Evolutionary conservation across 2,113 vertebrate species (phyloP).

Genomic region (Oplegnathus fasciatus): DNA sequence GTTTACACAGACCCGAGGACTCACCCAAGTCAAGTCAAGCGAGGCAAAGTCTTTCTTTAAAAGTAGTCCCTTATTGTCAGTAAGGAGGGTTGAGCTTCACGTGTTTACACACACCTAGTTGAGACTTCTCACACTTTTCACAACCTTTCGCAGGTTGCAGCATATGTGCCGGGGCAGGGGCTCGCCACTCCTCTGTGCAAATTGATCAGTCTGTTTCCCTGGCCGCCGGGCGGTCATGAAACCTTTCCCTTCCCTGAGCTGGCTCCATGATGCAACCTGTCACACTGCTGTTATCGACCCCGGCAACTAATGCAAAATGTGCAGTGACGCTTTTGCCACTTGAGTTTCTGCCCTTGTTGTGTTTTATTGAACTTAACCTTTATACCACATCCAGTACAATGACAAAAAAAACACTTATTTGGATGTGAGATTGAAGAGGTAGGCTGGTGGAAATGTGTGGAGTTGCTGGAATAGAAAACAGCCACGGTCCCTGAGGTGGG

Average conservation of each 20-base stretch:
- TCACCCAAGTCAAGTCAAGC: background rate
- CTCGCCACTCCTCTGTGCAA: conserved; percentile 10
- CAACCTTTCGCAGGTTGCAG: conserved; percentile 14
- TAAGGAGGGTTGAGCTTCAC: background rate
- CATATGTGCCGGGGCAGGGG: background rate
- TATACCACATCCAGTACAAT: background rate
- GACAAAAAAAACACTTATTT: background rate
- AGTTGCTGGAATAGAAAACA: conserved; percentile 36
- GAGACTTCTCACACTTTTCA: conserved; percentile 44
- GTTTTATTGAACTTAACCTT: background rate
- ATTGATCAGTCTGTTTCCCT: conserved; percentile 41
- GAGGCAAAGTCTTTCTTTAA: background rate
- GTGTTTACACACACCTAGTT: conserved; percentile 34
- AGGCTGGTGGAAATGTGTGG: conserved; percentile 14
- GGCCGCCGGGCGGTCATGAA: background rate
- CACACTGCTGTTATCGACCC: background rate
- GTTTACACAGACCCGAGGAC: background rate
- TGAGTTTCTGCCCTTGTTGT: background rate
- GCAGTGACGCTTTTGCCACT: background rate
- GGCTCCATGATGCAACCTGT: conserved; percentile 10
- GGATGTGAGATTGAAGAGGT: conserved; percentile 8
- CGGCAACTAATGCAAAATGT: background rate
- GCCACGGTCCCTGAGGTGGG: conserved; percentile 20
- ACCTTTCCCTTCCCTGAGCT: background rate
- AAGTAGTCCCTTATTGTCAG: conserved; percentile 16